A percentile compares a stretch with the other conserved stretches of the same genome.
Conservation (phyloP, 2,113 vertebrate species). For the Pao palembangensis region DNA sequence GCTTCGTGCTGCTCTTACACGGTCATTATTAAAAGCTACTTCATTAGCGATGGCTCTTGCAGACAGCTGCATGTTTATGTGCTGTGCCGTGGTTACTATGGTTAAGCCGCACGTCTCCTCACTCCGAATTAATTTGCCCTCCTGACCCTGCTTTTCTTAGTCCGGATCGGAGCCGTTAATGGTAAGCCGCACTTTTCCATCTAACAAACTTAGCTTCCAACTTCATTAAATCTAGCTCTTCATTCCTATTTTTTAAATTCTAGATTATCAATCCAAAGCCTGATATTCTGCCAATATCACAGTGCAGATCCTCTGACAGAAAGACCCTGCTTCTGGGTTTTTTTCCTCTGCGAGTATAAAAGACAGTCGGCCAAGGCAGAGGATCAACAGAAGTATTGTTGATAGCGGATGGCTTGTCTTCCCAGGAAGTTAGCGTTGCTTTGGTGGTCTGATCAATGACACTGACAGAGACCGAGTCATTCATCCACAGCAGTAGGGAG, state of each 20-base stretch:
- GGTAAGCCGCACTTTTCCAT: background rate
- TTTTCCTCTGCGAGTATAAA: constrained; percentile 41
- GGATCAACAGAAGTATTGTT: constrained; percentile 70
- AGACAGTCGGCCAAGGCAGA: constrained; percentile 44
- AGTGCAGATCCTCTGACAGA: constrained; percentile 52
- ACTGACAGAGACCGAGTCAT: constrained; percentile 52
- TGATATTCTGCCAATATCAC: too few species aligned
- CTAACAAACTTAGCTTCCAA: background rate
- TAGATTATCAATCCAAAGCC: background rate
- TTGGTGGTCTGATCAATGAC: constrained; percentile 65
- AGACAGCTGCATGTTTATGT: constrained; percentile 17
- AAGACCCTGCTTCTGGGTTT: constrained; percentile 49
- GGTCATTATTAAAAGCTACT: constrained; percentile 22
- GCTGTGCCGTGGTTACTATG: constrained; percentile 26
- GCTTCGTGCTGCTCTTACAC: background rate
- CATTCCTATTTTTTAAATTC: background rate
- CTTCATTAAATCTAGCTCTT: constrained; percentile 1
- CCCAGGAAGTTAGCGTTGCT: constrained; percentile 65
- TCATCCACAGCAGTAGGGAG: constrained; percentile 25
- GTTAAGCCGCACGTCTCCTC: constrained; percentile 21
- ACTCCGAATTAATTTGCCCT: constrained; percentile 12
- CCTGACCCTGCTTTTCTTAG: constrained; percentile 22
- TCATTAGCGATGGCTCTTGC: constrained; percentile 23
- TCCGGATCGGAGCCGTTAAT: constrained; percentile 3
- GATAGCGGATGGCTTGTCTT: constrained; percentile 52